phyloP scores from a whole-genome alignment of 2,888 invertebrate species.

The Morpho achilles region DNA sequence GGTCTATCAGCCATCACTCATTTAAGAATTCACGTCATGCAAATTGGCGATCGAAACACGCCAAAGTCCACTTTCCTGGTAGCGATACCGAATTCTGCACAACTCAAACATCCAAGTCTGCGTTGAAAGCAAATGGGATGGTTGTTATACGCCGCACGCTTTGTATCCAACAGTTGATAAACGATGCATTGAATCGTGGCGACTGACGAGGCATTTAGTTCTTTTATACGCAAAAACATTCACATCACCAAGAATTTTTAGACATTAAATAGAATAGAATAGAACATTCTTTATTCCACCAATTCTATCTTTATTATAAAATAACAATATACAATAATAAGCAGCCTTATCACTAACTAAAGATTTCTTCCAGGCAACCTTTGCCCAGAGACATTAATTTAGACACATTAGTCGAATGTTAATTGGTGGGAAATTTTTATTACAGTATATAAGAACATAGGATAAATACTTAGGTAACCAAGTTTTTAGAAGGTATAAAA shows the following conservation, averaged over 20 bases:
- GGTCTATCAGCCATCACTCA: background rate
- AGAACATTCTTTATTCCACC: too few species aligned
- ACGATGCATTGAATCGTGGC: constrained; percentile 14
- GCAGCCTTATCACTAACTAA: too few species aligned
- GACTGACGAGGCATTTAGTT: background rate
- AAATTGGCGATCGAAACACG: background rate
- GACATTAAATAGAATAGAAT: too few species aligned
- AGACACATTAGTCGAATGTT: too few species aligned
- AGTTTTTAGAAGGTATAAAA: too few species aligned
- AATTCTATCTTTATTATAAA: too few species aligned
- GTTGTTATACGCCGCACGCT: constrained; percentile 5
- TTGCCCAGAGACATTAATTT: too few species aligned
- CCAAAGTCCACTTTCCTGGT: background rate
- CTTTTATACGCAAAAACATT: constrained; percentile 4
- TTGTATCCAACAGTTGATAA: constrained; percentile 5
- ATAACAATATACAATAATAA: too few species aligned
- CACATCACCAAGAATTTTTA: background rate
- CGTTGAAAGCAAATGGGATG: constrained; percentile 1
- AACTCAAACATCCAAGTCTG: background rate
- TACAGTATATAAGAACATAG: too few species aligned
- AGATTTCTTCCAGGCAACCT: too few species aligned
- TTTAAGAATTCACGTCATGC: constrained; percentile 5
- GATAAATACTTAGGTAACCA: too few species aligned
- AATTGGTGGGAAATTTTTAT: too few species aligned
- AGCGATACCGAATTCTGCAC: constrained; percentile 3